These are phyloP conservation scores for Polyommatus iphigenia DNA, from an alignment of 2,888 invertebrate genomes.

Conservation along the genomic window DNA sequence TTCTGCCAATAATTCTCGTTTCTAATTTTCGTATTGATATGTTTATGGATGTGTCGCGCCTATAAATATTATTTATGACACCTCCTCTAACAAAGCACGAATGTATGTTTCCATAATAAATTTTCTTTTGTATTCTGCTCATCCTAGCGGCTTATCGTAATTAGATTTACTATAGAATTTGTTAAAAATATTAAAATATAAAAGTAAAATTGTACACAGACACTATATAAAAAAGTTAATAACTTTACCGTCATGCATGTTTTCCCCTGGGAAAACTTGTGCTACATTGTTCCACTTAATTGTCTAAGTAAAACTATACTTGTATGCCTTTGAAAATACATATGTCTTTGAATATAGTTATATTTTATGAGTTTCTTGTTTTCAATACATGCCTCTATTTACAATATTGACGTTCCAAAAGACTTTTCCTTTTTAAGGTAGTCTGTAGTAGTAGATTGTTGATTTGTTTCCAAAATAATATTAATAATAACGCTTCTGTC, in stretches of 20 bases:
- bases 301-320: neutral
- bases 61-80: neutral
- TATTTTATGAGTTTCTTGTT: no score
- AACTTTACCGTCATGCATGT: constrained; percentile 3
- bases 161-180: neutral
- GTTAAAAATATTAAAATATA: neutral
- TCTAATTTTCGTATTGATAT: neutral
- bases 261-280: constrained; percentile 1
- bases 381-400: no score
- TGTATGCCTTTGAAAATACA: neutral
- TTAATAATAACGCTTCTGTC: constrained; percentile 7
- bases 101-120: neutral
- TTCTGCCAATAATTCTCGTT: constrained; percentile 3
- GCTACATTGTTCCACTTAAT: neutral
- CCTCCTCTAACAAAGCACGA: neutral
- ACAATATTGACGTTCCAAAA: no score
- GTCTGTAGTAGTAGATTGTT: no score
- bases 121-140: neutral
- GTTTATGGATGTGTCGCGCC: neutral
- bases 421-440: no score
- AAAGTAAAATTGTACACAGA: neutral
- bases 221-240: neutral
- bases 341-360: no score
- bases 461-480: no score
- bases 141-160: neutral